Evolutionary conservation across 1,140 invertebrate genomes (phyloP).

Genomic region (Drusus annulatus): DNA sequence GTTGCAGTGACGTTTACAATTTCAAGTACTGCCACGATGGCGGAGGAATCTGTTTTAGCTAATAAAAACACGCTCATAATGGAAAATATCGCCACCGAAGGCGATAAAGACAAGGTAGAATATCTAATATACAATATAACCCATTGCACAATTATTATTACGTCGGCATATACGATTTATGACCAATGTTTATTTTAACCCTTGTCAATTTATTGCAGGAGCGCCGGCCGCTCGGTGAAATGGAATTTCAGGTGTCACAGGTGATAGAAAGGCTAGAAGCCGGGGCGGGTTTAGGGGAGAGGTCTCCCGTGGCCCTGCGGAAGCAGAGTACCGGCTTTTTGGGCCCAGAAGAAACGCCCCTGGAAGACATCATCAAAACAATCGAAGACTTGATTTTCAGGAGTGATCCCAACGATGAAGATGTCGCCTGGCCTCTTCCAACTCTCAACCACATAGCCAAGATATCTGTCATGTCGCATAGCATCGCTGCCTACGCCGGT

Average conservation of each 20-base stretch:
- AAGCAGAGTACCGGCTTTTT: conserved; percentile 67
- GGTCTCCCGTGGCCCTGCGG: conserved; percentile 60
- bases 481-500: conserved; percentile 79
- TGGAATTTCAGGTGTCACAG: conserved; percentile 79
- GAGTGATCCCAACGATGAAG: conserved; percentile 52
- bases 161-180: neutral
- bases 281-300: conserved; percentile 68
- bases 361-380: conserved; percentile 67
- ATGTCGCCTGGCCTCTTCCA: conserved; percentile 51
- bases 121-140: neutral
- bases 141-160: neutral
- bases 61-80: conserved; percentile 40
- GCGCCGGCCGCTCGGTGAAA: conserved; percentile 70
- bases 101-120: conserved; percentile 33
- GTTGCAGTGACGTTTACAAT: conserved; percentile 51
- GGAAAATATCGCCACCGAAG: conserved; percentile 41
- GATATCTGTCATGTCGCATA: conserved; percentile 78
- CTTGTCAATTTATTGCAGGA: conserved; percentile 60
- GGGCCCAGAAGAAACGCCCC: conserved; percentile 66
- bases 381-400: conserved; percentile 53
- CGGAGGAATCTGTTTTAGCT: conserved; percentile 61
- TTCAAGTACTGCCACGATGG: conserved; percentile 69
- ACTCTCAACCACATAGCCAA: conserved; percentile 68
- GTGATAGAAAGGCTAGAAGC: conserved; percentile 78
- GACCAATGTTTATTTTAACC: conserved; percentile 40